Conservation (phyloP, 2,797 vertebrate species). For the Siniperca scherzeri region DNA sequence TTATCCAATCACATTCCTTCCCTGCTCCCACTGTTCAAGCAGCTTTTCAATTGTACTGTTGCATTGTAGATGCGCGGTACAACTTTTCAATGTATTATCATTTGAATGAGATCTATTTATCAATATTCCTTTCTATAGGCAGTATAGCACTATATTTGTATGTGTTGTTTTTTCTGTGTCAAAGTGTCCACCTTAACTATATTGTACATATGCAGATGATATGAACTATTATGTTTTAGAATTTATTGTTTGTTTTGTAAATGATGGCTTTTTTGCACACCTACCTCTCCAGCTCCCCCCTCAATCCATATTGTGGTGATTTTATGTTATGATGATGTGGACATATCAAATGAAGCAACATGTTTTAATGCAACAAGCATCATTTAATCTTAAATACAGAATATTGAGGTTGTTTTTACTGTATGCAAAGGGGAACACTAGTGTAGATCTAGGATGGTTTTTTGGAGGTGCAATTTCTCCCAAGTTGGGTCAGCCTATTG, state of each 20-base stretch:
- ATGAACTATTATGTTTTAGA: conserved; percentile 74
- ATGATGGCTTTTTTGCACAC: conserved; percentile 88
- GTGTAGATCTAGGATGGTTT: conserved; percentile 26
- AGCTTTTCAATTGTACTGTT: conserved; percentile 71
- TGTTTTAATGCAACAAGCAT: conserved; percentile 50
- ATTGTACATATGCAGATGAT: conserved; percentile 84
- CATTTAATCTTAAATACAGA: conserved; percentile 52
- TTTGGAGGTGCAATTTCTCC: conserved; percentile 54
- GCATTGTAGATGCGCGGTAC: conserved; percentile 69
- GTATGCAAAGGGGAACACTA: conserved; percentile 63
- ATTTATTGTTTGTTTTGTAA: conserved; percentile 77
- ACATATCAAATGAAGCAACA: conserved; percentile 72
- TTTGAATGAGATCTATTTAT: conserved; percentile 82
- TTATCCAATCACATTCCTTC: conserved; percentile 81
- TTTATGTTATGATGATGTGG: conserved; percentile 65
- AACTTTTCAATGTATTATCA: conserved; percentile 73
- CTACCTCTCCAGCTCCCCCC: conserved; percentile 77
- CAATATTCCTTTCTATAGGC: conserved; percentile 75
- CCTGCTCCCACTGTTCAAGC: conserved; percentile 69
- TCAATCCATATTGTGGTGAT: conserved; percentile 67
- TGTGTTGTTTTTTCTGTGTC: conserved; percentile 79
- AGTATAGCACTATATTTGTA: conserved; percentile 80
- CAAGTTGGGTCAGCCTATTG: conserved; percentile 28
- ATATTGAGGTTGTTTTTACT: conserved; percentile 38
- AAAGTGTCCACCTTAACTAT: conserved; percentile 79